These are phyloP conservation scores for Metopolophium dirhodum DNA, from an alignment of 1,140 invertebrate species.

Conservation along the genomic window DNA sequence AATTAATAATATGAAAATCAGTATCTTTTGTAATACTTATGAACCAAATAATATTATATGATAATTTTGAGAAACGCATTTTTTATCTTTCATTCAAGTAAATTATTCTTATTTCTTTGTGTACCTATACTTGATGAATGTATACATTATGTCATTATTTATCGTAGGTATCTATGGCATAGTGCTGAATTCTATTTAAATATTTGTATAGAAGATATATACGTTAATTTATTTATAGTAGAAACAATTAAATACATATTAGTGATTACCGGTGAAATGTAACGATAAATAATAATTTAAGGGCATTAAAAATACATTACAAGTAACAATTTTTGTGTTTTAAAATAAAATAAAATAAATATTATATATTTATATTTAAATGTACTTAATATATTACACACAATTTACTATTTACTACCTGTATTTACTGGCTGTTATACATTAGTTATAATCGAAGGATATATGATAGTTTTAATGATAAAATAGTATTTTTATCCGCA, in stretches of 20 bases:
- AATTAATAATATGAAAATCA: neutral
- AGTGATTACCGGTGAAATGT: neutral
- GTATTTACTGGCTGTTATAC: neutral
- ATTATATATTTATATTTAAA: neutral
- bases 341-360: neutral
- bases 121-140: neutral
- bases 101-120: neutral
- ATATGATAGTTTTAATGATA: too few species aligned
- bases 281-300: neutral
- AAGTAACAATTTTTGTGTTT: neutral
- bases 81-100: neutral
- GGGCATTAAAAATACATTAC: neutral
- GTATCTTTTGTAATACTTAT: neutral
- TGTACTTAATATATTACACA: neutral
- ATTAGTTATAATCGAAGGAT: too few species aligned
- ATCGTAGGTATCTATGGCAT: neutral
- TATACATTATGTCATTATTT: too few species aligned
- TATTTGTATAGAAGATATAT: neutral
- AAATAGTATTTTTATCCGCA: too few species aligned
- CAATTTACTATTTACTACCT: neutral
- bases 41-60: neutral
- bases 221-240: neutral
- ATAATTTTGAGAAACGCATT: neutral
- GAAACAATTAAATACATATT: slow-evolving; percentile 3
- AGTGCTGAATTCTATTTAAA: neutral